Percentiles rank a stretch among this genome's conserved stretches.
Evolutionary conservation across 2,888 invertebrate genomes (phyloP).

Genomic region (Parthenolecanium corni): DNA sequence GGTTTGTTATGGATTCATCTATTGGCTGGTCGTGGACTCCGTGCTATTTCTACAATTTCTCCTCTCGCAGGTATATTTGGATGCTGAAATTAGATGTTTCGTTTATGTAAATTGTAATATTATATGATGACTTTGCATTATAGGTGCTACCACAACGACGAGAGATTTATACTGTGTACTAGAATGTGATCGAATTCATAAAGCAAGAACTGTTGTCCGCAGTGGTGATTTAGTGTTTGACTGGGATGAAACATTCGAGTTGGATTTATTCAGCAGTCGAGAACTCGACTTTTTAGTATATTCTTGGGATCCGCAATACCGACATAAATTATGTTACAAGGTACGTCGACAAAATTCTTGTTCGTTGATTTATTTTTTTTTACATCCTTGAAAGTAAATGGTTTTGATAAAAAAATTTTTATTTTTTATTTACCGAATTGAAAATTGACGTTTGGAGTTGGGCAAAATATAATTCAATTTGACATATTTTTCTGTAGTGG

Average conservation of each 20-base stretch:
- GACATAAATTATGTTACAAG: constrained; percentile 90
- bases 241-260: constrained; percentile 98
- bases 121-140: constrained; percentile 11
- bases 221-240: constrained; percentile 94
- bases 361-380: too few species aligned
- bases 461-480: background rate
- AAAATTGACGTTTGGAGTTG: background rate
- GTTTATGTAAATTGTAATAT: background rate
- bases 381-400: too few species aligned
- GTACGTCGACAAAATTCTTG: constrained; percentile 30
- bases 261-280: constrained; percentile 87
- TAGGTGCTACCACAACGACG: constrained; percentile 44
- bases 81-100: constrained; percentile 35
- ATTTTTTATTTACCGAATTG: background rate
- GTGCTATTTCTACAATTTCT: constrained; percentile 63
- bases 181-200: constrained; percentile 92
- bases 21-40: constrained; percentile 72
- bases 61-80: constrained; percentile 43
- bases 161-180: constrained; percentile 94
- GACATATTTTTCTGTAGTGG: too few species aligned
- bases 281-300: constrained; percentile 93
- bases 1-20: constrained; percentile 85
- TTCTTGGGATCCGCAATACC: constrained; percentile 97
- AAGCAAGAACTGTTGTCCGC: constrained; percentile 89
- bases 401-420: too few species aligned